Conservation (phyloP, 1,140 invertebrate species). For the Musca domestica region DNA sequence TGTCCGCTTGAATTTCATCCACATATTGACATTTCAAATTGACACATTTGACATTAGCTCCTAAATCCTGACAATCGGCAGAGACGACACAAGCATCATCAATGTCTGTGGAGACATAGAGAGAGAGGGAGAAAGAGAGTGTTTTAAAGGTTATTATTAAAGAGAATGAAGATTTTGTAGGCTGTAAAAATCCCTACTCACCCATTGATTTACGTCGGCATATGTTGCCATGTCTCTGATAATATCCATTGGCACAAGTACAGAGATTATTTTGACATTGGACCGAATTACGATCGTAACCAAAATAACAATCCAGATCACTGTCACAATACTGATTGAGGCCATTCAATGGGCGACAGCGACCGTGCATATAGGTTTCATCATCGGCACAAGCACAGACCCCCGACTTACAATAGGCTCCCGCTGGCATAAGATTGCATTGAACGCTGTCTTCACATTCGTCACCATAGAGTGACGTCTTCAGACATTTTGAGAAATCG, state of each 20-base stretch:
- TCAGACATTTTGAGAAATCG: conserved; percentile 45
- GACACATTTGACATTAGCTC: conserved; percentile 37
- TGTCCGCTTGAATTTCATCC: conserved; percentile 29
- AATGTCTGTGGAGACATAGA: conserved; percentile 36
- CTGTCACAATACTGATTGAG: conserved; percentile 44
- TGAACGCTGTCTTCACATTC: conserved; percentile 48
- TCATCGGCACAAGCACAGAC: conserved; percentile 53
- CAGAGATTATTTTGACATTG: conserved; percentile 47
- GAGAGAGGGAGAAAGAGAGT: not conserved
- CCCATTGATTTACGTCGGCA: conserved; percentile 54
- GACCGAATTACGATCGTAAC: conserved; percentile 50
- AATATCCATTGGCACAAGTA: conserved; percentile 52
- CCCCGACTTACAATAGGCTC: conserved; percentile 53
- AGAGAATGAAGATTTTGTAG: not conserved
- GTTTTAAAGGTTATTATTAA: not conserved
- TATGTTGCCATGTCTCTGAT: conserved; percentile 52
- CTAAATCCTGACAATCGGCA: conserved; percentile 47
- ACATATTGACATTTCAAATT: conserved; percentile 39
- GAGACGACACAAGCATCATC: conserved; percentile 52
- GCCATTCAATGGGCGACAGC: conserved; percentile 47
- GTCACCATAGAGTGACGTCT: conserved; percentile 49
- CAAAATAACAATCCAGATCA: conserved; percentile 51
- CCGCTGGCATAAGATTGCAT: conserved; percentile 55
- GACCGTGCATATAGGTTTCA: conserved; percentile 48
- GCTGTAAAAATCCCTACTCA: conserved; percentile 26